Evolutionary conservation across 2,797 vertebrate genomes (phyloP).

Genomic region (Xiphophorus birchmanni): DNA sequence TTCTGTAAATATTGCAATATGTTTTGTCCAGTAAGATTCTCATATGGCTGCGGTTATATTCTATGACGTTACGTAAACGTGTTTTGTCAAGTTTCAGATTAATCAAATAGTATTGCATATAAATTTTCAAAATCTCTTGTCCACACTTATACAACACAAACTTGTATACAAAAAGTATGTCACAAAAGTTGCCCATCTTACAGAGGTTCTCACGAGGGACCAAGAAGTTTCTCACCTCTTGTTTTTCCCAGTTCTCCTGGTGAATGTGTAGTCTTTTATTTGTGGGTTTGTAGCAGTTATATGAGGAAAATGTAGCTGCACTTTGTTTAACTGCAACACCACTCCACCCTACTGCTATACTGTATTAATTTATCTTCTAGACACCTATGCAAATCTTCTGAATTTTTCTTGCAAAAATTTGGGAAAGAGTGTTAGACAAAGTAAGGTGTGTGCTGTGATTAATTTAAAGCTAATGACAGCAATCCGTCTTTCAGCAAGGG

Average conservation of each 20-base stretch:
- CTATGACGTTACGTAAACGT: neutral
- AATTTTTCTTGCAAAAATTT: neutral
- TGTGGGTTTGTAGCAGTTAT: neutral
- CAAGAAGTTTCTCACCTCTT: neutral
- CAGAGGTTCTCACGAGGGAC: neutral
- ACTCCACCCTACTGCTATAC: neutral
- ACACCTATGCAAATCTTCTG: neutral
- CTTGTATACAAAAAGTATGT: too few relatives aligned
- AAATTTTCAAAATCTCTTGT: neutral
- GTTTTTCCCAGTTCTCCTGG: neutral
- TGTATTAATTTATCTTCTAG: neutral
- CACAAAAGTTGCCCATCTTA: neutral
- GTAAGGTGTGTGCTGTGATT: conserved; percentile 24
- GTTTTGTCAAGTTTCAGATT: neutral
- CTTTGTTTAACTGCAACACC: neutral
- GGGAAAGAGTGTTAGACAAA: neutral
- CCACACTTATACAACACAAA: neutral
- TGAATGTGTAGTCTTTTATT: neutral
- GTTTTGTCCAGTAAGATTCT: neutral
- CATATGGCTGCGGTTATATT: neutral
- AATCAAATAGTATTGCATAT: neutral
- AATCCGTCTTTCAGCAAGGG: conserved; percentile 48
- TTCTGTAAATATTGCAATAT: neutral
- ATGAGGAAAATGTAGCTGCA: neutral
- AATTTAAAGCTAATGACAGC: conserved; percentile 43